Evolutionary conservation across 1,140 invertebrate genomes (phyloP), one percentile per base, ranked within the genome.

Genomic region (Zaprionus vittiger): DNA sequence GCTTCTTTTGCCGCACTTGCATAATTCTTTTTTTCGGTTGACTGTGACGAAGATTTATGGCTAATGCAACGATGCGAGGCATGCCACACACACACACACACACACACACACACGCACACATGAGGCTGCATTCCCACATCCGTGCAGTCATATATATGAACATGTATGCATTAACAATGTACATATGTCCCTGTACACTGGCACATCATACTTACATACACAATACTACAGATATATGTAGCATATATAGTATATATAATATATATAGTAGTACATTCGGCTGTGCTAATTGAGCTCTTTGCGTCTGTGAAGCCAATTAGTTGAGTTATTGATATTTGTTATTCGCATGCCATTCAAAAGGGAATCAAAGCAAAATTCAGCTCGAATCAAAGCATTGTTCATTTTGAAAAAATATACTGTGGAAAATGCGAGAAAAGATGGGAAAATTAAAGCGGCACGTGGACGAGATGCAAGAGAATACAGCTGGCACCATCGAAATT

Each of bases 1-100:
- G 34, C 24, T 66, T 26, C 37, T 28, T 67, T 57, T 63, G 55
- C 47, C 52, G 11, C n/a, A 41, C 56, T 65, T 55, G 66, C 75
- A 84, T 83, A 81, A 80, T 83, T 83, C n/a, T 77, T 77, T 77
- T 84, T 52, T 52, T 22, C 11, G 3, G 72, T 70, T 73, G 65
- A 26, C 78, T 60, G 20, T 85, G 83, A 85, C 70, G 76, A 86
- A 85, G 83, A 85, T 85, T 85, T 85, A 85, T 85, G 79, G 79
- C 83, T 73, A 82, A 86, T 71, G 79, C 79, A 81, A 52, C 63
- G 70, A 76, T 68, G 67, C 75, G 76, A 82, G 54, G 44, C 83
- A 79, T 79, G 72, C 64, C 80, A 79, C 69, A 74, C 61, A 24
- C 47, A 47, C n/a, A 20, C 4, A 28, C 26, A 26, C 5, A 26